phyloP scores from a whole-genome alignment of 2,888 invertebrate genomes.

The Tuta absoluta region DNA sequence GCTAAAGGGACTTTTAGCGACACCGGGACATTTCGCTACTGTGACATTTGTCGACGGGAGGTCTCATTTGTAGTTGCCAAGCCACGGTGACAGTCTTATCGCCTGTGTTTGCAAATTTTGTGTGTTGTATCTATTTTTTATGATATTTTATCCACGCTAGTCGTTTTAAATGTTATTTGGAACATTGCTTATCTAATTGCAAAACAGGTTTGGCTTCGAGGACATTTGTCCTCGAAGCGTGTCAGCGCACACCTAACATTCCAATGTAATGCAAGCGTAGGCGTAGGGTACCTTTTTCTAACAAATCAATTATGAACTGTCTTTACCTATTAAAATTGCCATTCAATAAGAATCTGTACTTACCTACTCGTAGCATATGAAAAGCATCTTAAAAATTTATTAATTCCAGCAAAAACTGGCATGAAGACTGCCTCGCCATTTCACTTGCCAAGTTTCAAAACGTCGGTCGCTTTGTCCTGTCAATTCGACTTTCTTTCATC shows the following conservation, averaged over 20 bases:
- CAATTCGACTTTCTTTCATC: not conserved
- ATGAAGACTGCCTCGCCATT: not conserved
- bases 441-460: not conserved
- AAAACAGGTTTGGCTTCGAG: too few relatives aligned
- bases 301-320: too few relatives aligned
- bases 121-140: not conserved
- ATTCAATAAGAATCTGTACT: not conserved
- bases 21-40: too few relatives aligned
- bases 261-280: too few relatives aligned
- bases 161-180: not conserved
- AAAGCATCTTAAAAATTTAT: not conserved
- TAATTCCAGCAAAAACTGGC: not conserved
- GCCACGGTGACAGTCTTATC: not conserved
- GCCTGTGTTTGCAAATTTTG: too few relatives aligned
- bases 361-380: not conserved
- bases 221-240: too few relatives aligned
- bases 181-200: too few relatives aligned
- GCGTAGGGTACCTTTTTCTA: too few relatives aligned
- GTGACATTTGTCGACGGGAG: too few relatives aligned
- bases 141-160: not conserved
- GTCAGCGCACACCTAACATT: too few relatives aligned
- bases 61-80: not conserved
- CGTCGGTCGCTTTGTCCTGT: constrained; percentile 6
- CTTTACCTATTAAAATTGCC: too few relatives aligned
- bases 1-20: too few relatives aligned